Evolutionary conservation across 2,113 vertebrate genomes (phyloP), one percentile per base, ranked within the genome.

Genomic region (Nerophis ophidion): DNA sequence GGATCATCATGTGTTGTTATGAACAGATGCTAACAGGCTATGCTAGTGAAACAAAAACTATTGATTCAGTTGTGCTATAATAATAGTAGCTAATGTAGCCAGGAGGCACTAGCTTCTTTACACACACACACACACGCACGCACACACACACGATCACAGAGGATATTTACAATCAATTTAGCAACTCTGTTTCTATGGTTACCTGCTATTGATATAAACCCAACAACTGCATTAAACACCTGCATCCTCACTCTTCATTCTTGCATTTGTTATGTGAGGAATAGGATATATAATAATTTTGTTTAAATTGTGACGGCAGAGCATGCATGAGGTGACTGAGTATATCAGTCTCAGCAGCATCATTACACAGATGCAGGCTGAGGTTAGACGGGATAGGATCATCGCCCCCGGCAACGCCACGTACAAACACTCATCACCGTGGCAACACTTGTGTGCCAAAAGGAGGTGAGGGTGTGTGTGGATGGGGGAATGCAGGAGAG

Each of bases 281-380:
- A 40, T 7, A 40, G 8, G 38, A 9, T 9, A 9, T 40, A 44
- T 40, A 60, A 46, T 19, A 7, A 33, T 44, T 13, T 3, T 3
- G 1, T 11, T 8, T 34, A 1, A 7, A 11, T 19, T 5, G 48
- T 34, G 16, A 36, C 35, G 35, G 55, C 9, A 5, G 46, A 60
- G 38, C 44, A 16, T 1, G 26, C 63, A 8, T 0, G 17, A 50
- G 34, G 9, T 36, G 35, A 54, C 63, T 63, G 17, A 44, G 35
- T 49, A 48, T 33, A 60, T 35, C 49, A 5, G 35, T 57, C 53
- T 63, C 57, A 14, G 58, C 19, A 52, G 26, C 12, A 72, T 66
- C 63, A 71, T 72, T 74, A 65, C 49, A 57, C 59, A 46, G 9
- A 16, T 60, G 68, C 58, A 45, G 47, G 63, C 51, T 71, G 69